Evolutionary conservation across 2,888 invertebrate genomes (phyloP), one percentile per base, ranked within the genome.

Genomic region (Agrochola litura): DNA sequence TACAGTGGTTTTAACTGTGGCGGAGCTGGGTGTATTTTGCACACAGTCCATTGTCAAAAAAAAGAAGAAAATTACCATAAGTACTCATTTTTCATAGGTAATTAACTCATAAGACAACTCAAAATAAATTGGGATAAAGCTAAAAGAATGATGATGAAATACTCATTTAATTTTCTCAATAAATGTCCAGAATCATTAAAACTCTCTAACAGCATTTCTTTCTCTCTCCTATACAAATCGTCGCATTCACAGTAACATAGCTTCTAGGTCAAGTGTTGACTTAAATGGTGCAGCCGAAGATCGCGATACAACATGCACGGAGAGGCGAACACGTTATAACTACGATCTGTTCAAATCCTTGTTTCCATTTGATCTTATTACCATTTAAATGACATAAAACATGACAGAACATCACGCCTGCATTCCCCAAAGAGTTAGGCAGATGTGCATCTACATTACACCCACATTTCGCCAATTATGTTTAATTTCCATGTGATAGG

Each of bases 221-320:
- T 46, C 0, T n/a, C 14, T 41, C 19, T 46, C 0, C 0, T 1
- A 46, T 60, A 19, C n/a, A 19, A 30, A 52, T 41, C 52, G 2
- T 14, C 12, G 37, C 46, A 70, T 82, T 60, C 46, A 3, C 43
- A 49, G 22, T 30, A 14, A 2, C 52, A 49, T 25, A 41, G 61
- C 49, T 86, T 84, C 41, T 86, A 83, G 84, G 86, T 86, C 84
- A 83, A 84, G 83, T n/a, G 61, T 22, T 58, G 30, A 19, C 70
- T 77, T 63, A 71, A 77, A 85, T 64, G 63, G 30, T 25, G 61
- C 43, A 56, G 63, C 41, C 76, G 49, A 72, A 86, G 86, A 84
- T 84, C 86, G 75, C 46, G 84, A 84, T 84, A 84, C 67, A 83
- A 58, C 86, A 84, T 86, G 84, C 43, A 56, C 58, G 14, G 61